phyloP scores from a whole-genome alignment of 1,140 invertebrate species.

The Ruditapes philippinarum region DNA sequence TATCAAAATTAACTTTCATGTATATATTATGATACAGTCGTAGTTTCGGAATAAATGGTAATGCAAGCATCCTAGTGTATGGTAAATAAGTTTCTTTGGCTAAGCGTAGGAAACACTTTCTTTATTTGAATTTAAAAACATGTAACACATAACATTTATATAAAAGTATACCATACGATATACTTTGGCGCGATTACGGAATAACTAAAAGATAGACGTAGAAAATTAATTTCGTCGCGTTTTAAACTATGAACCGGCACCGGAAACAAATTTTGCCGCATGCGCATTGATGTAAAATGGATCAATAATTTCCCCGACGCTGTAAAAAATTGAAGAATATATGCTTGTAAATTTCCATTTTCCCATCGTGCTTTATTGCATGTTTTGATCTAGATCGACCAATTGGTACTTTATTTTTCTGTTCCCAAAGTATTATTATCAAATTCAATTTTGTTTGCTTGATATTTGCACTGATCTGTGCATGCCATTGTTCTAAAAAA shows the following conservation, averaged over 20 bases:
- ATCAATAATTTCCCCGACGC: constrained; percentile 60
- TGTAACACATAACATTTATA: too few relatives aligned
- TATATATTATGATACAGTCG: too few relatives aligned
- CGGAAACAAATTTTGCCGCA: constrained; percentile 33
- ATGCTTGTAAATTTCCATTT: background rate
- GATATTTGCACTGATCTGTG: background rate
- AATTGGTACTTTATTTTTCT: background rate
- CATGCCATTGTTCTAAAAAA: background rate
- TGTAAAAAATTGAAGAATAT: background rate
- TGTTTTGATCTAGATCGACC: background rate
- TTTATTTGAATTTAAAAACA: too few relatives aligned
- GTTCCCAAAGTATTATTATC: too few relatives aligned
- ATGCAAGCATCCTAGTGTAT: too few relatives aligned
- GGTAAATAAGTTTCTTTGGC: too few relatives aligned
- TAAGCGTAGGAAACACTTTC: too few relatives aligned
- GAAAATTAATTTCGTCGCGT: background rate
- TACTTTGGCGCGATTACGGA: too few relatives aligned
- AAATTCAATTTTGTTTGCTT: background rate
- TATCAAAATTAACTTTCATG: too few relatives aligned
- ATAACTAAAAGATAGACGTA: too few relatives aligned
- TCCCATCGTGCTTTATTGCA: background rate
- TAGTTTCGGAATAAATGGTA: too few relatives aligned
- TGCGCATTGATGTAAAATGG: constrained; percentile 34
- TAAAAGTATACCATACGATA: too few relatives aligned
- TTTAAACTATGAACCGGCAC: constrained; percentile 27